phyloP scores from a whole-genome alignment of 2,797 vertebrate genomes.

The Parauchenoglanis ngamensis region DNA sequence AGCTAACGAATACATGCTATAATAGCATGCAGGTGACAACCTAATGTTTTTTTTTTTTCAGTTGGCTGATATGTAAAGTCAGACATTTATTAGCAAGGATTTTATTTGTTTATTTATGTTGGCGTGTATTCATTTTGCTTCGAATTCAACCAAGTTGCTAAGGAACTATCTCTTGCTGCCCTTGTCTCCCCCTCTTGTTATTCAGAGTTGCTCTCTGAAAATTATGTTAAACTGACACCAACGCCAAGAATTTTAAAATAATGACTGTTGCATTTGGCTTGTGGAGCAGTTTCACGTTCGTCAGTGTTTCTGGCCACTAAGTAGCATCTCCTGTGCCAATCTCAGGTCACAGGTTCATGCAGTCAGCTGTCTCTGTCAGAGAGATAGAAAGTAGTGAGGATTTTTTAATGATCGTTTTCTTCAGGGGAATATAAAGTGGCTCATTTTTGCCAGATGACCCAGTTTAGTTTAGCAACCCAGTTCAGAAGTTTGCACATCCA shows the following conservation, averaged over 20 bases:
- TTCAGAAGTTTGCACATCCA: conserved; percentile 45
- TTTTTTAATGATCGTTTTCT: conserved; percentile 39
- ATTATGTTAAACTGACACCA: conserved; percentile 6
- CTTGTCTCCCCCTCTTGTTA: conserved; percentile 10
- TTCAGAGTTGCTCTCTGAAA: conserved; percentile 23
- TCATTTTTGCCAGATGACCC: conserved; percentile 40
- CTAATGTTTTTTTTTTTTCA: not conserved
- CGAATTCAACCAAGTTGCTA: conserved; percentile 24
- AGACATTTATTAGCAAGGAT: not conserved
- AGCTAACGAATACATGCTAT: not conserved
- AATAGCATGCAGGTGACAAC: conserved; percentile 18
- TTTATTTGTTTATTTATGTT: conserved; percentile 27
- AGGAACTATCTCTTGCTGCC: conserved; percentile 14
- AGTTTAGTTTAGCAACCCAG: conserved; percentile 47
- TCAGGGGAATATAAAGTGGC: conserved; percentile 33
- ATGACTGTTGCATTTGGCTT: conserved; percentile 31
- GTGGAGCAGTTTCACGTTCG: conserved; percentile 30
- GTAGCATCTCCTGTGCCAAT: conserved; percentile 26
- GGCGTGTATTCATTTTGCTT: conserved; percentile 6
- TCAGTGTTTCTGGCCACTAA: conserved; percentile 24
- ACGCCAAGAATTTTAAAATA: conserved; percentile 34
- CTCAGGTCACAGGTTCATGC: conserved; percentile 37
- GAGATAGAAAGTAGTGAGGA: conserved; percentile 17
- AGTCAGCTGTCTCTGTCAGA: conserved; percentile 23
- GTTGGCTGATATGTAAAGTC: conserved; percentile 19